Conservation (phyloP, 1,140 invertebrate species). For the Arion vulgaris region DNA sequence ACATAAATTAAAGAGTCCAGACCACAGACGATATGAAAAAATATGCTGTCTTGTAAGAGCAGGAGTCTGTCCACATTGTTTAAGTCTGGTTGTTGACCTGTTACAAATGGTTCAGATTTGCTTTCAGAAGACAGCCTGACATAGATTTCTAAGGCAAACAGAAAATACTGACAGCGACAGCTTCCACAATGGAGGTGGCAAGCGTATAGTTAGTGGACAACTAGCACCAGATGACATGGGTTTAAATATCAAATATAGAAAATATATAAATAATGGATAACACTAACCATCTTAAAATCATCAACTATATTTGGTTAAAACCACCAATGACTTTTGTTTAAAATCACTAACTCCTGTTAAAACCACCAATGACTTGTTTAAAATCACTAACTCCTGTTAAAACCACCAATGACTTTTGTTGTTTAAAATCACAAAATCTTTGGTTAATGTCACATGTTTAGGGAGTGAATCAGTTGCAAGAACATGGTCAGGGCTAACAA, state of each 20-base stretch:
- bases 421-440: neutral
- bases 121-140: neutral
- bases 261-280: neutral
- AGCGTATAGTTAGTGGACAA: neutral
- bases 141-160: neutral
- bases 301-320: neutral
- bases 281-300: neutral
- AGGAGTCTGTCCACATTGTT: neutral
- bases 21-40: too few relatives aligned
- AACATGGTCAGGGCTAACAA: too few relatives aligned
- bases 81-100: neutral
- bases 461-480: too few relatives aligned
- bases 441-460: too few relatives aligned
- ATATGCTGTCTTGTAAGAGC: neutral
- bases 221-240: neutral
- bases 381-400: neutral
- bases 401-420: neutral
- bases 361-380: neutral
- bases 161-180: neutral
- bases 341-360: neutral
- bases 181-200: neutral
- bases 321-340: neutral
- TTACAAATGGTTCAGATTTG: neutral
- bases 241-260: neutral
- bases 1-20: too few relatives aligned